Conservation (phyloP, 2,888 invertebrate species). For the Galeopsomyia nigrocyanea region DNA sequence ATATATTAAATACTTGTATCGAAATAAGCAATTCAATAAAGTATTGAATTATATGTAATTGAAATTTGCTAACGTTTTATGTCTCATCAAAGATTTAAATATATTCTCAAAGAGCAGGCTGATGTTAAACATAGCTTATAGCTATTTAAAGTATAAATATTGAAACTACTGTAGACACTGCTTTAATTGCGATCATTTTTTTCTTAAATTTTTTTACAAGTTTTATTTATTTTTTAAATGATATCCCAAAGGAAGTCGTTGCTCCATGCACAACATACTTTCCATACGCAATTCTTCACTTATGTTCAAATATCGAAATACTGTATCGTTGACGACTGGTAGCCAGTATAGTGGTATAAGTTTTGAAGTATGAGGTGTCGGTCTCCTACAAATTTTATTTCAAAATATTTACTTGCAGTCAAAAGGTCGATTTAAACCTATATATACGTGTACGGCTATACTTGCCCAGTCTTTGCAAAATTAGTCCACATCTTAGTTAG, state of each 20-base stretch:
- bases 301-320: conserved; percentile 58
- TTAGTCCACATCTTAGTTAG: conserved; percentile 70
- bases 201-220: neutral
- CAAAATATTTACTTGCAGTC: neutral
- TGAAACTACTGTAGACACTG: too few species aligned
- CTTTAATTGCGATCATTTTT: too few species aligned
- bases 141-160: too few species aligned
- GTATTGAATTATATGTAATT: too few species aligned
- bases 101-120: too few species aligned
- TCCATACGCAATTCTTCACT: conserved; percentile 54
- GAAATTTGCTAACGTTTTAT: too few species aligned
- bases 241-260: conserved; percentile 30
- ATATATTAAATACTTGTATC: too few species aligned
- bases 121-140: too few species aligned
- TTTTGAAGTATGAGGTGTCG: conserved; percentile 55
- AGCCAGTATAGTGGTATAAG: conserved; percentile 56
- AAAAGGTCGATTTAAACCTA: neutral
- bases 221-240: conserved; percentile 9
- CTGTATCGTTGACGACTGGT: conserved; percentile 51
- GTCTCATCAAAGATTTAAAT: too few species aligned
- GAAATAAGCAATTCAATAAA: too few species aligned
- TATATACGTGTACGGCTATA: conserved; percentile 33
- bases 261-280: conserved; percentile 45
- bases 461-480: conserved; percentile 70
- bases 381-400: conserved; percentile 54